phyloP scores from a whole-genome alignment of 2,888 invertebrate species.

The Leistus spinibarbis region DNA sequence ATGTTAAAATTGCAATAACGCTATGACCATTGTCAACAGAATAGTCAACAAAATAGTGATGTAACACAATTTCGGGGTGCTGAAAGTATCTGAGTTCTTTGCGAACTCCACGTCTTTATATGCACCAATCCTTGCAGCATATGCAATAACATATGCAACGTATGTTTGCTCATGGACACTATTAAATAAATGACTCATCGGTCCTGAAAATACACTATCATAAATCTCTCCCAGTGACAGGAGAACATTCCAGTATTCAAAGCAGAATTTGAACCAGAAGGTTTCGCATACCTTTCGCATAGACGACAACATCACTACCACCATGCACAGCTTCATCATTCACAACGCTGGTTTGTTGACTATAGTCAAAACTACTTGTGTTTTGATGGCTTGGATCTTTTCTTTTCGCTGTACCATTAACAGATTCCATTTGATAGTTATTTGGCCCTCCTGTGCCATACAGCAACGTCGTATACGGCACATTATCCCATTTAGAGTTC shows the following conservation, averaged over 20 bases:
- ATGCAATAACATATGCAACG: slow-evolving; percentile 83
- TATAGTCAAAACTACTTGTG: slow-evolving; percentile 69
- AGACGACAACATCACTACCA: slow-evolving; percentile 85
- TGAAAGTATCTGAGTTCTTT: background rate
- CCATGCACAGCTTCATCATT: slow-evolving; percentile 79
- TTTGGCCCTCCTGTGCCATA: slow-evolving; percentile 79
- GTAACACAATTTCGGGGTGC: background rate
- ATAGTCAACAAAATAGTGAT: slow-evolving; percentile 9
- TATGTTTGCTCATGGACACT: slow-evolving; percentile 90
- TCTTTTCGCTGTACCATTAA: slow-evolving; percentile 57
- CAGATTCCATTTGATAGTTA: slow-evolving; percentile 64
- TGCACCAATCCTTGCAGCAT: slow-evolving; percentile 78
- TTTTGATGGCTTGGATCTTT: slow-evolving; percentile 67
- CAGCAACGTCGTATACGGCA: slow-evolving; percentile 77
- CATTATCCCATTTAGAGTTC: slow-evolving; percentile 65
- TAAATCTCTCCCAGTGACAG: too few species aligned
- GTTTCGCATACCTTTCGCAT: slow-evolving; percentile 68
- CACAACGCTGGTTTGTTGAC: slow-evolving; percentile 73
- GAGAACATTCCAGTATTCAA: background rate
- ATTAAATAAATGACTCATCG: slow-evolving; percentile 86
- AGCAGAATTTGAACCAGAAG: background rate
- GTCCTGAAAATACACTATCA: slow-evolving; percentile 69
- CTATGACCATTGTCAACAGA: background rate
- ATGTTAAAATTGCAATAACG: slow-evolving; percentile 3
- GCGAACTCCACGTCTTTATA: slow-evolving; percentile 19